Evolutionary conservation across 2,888 invertebrate species (phyloP).

Genomic region (Lysandra bellargus): DNA sequence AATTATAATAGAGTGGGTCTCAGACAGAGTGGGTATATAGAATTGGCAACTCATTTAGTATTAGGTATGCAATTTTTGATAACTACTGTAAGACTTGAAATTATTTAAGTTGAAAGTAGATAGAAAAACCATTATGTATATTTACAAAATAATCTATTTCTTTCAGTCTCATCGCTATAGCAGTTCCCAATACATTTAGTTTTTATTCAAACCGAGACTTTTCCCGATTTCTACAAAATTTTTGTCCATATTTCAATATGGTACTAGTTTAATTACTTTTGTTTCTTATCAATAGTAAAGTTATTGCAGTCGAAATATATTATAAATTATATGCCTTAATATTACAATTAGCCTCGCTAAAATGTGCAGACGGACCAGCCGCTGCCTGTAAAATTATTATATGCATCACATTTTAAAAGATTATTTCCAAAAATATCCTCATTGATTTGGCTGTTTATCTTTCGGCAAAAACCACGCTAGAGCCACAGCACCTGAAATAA

Average conservation of each 20-base stretch:
- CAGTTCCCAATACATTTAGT: neutral
- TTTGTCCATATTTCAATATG: no score
- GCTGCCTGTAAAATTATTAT: neutral
- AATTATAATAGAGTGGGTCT: no score
- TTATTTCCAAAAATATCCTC: conserved; percentile 29
- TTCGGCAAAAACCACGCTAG: conserved; percentile 66
- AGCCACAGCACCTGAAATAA: conserved; percentile 58
- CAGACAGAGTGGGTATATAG: neutral
- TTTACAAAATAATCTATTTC: neutral
- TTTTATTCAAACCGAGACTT: neutral
- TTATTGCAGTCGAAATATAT: neutral
- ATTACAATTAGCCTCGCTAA: neutral
- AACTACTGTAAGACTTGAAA: no score
- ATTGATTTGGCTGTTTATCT: conserved; percentile 54
- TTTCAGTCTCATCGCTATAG: neutral
- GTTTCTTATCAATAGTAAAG: neutral
- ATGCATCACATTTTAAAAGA: neutral
- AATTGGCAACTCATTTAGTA: neutral
- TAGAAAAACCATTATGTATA: neutral
- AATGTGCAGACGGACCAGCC: conserved; percentile 9
- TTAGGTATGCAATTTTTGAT: no score
- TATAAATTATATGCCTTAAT: neutral
- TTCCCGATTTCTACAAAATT: neutral
- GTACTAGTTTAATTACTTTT: neutral
- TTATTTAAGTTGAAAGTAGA: no score